Evolutionary conservation across 2,797 vertebrate genomes (phyloP), one percentile per base, ranked within the genome.

Genomic region (Phalanger gymnotis): DNA sequence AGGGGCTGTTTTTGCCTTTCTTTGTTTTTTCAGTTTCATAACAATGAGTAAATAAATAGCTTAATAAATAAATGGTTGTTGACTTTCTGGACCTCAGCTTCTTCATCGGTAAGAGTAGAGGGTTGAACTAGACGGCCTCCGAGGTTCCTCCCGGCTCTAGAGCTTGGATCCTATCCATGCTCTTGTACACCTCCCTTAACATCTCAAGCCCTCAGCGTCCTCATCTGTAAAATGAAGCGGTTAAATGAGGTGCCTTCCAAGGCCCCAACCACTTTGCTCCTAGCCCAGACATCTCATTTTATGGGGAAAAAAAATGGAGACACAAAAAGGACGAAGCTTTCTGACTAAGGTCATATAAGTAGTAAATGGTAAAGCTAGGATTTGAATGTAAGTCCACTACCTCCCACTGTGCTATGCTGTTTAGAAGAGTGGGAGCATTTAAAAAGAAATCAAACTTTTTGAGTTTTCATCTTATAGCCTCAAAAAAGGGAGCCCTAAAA

Each of bases 91-190:
- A 22, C n/a, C 66, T 47, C n/a, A 47, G 66, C 10, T 81, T 47
- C 22, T 19, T 81, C 40, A 73, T 81, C 66, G 47, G 19, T 81
- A 81, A 81, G 61, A 73, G 14, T 3, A 58, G 57, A 58, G 34
- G n/a, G 61, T 19, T 73, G 14, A 16, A 40, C 34, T 16, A 73
- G 14, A n/a, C n/a, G 61, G 34, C 31, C 34, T 66, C 58, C 7
- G 4, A 34, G 31, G 58, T 66, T 12, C 34, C 13, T 19, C 10
- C 34, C 34, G 22, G 34, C 16, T 73, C 4, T 19, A 7, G 61
- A n/a, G 34, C 5, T n/a, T 5, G 0, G 34, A 19, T 22, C 34
- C 14, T n/a, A n/a, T n/a, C 10, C 0, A 58, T 25, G 6, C 10
- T 9, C 55, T 31, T 58, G 57, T 12, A 58, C 22, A 58, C 11